Percentiles rank a stretch among this genome's conserved stretches.
Conservation (phyloP, 2,888 invertebrate genomes). For the Rhamnusium bicolor region DNA sequence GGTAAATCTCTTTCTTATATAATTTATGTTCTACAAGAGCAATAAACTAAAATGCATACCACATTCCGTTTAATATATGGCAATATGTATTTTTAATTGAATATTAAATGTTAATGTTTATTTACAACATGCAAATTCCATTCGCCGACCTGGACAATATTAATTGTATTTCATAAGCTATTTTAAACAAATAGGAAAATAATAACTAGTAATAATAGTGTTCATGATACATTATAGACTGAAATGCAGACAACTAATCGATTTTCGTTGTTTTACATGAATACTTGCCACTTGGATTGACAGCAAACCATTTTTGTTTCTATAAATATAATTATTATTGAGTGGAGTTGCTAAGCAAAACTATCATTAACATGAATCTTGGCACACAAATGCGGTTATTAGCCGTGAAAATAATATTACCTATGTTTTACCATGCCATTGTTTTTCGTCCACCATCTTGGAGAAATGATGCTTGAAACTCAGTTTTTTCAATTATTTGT, state of each 20-base stretch:
- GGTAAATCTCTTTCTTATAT: constrained; percentile 25
- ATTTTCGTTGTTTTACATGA: not conserved
- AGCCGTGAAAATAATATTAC: no score
- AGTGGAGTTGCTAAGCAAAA: no score
- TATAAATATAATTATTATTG: no score
- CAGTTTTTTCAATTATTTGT: no score
- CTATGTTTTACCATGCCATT: no score
- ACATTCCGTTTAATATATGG: constrained; percentile 18
- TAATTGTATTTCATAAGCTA: not conserved
- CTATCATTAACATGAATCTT: no score
- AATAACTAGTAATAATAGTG: not conserved
- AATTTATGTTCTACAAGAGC: constrained; percentile 22
- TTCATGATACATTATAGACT: not conserved
- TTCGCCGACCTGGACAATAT: constrained; percentile 4
- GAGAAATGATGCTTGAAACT: no score
- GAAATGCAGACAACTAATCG: not conserved
- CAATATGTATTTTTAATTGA: constrained; percentile 22
- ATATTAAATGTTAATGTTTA: constrained; percentile 19
- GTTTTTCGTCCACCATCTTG: no score
- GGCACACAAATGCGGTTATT: no score
- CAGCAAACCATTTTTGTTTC: no score
- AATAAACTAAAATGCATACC: constrained; percentile 27
- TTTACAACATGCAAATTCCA: constrained; percentile 28
- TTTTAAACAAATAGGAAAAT: not conserved
- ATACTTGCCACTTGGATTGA: no score